phyloP scores from a whole-genome alignment of 2,113 vertebrate species.

The Tichodroma muraria region DNA sequence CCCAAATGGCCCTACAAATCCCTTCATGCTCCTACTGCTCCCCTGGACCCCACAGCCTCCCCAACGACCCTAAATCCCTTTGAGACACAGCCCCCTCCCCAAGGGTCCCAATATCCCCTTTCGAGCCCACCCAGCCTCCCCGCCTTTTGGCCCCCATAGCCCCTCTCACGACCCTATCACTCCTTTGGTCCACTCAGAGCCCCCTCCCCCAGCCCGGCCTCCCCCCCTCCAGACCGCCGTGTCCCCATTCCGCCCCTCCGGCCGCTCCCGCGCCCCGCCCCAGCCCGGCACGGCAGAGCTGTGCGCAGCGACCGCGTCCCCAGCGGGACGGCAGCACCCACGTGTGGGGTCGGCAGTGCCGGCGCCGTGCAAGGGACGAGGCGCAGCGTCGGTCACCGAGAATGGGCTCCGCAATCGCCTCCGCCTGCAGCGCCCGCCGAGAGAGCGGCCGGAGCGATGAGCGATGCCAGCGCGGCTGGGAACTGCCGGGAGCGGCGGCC shows the following conservation, averaged over 20 bases:
- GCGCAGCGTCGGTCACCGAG: background rate
- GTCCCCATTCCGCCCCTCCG: background rate
- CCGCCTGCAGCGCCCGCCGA: background rate
- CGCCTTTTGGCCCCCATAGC: background rate
- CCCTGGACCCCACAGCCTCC: background rate
- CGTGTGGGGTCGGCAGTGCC: background rate
- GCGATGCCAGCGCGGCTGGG: background rate
- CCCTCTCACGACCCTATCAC: background rate
- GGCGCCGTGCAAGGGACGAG: background rate
- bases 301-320: background rate
- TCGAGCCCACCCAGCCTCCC: background rate
- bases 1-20: background rate
- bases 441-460: background rate
- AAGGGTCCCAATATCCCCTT: too few species aligned
- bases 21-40: background rate
- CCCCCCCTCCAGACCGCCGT: background rate
- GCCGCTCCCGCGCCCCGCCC: too few species aligned
- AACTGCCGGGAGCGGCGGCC: background rate
- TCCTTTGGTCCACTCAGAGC: background rate
- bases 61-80: background rate
- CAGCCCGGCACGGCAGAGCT: background rate
- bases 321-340: background rate
- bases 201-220: background rate
- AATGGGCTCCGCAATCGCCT: background rate
- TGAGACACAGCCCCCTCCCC: background rate